Conservation (phyloP, 1,140 invertebrate genomes). For the Aphelinus atriplicis region DNA sequence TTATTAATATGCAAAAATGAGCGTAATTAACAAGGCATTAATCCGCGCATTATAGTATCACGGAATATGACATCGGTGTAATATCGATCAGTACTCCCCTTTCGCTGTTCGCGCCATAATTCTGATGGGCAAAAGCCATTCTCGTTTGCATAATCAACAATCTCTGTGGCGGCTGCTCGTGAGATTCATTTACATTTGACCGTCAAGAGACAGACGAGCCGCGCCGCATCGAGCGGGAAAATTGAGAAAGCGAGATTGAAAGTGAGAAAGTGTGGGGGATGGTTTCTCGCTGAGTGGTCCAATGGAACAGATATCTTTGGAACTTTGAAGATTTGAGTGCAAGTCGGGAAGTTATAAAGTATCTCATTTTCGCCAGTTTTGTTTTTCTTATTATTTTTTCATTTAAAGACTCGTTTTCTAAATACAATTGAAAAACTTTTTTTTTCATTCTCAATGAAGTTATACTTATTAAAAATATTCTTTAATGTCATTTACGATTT, state of each 20-base stretch:
- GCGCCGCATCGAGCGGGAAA: neutral
- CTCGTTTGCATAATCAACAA: conserved; percentile 38
- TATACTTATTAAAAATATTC: too few species aligned
- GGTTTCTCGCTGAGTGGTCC: neutral
- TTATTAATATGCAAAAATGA: too few species aligned
- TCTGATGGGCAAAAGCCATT: conserved; percentile 15
- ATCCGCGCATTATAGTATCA: neutral
- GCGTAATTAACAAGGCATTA: too few species aligned
- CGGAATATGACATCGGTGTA: conserved; percentile 10
- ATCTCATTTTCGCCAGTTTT: too few species aligned
- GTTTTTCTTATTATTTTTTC: too few species aligned
- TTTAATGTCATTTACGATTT: too few species aligned
- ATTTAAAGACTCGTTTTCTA: too few species aligned
- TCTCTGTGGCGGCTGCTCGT: neutral
- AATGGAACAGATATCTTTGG: too few species aligned
- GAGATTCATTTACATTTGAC: conserved; percentile 33
- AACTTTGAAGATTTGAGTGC: too few species aligned
- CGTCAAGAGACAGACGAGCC: conserved; percentile 18
- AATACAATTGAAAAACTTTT: too few species aligned
- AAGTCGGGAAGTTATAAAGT: too few species aligned
- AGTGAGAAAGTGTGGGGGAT: neutral
- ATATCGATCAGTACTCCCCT: conserved; percentile 3
- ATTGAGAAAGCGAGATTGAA: conserved; percentile 27
- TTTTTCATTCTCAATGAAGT: too few species aligned
- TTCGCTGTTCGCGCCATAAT: neutral